These are phyloP conservation scores for Mamestra brassicae DNA, from an alignment of 2,888 invertebrate species.

Conservation along the genomic window DNA sequence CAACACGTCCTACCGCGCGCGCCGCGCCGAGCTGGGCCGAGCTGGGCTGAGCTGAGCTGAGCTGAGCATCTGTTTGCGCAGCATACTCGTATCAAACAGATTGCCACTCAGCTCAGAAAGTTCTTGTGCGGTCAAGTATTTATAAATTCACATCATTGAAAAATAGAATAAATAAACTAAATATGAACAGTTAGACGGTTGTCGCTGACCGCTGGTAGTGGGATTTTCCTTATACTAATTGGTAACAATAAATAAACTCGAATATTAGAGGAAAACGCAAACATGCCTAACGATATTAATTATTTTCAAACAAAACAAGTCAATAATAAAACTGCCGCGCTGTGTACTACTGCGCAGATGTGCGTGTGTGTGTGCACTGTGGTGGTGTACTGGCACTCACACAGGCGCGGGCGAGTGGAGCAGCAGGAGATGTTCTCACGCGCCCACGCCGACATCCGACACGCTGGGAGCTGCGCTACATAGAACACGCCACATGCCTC, in stretches of 20 bases:
- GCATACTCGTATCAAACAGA: no score
- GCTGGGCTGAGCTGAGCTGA: no score
- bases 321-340: slow-evolving; percentile 59
- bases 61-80: not conserved
- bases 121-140: not conserved
- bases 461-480: slow-evolving; percentile 24
- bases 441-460: slow-evolving; percentile 50
- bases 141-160: slow-evolving; percentile 8
- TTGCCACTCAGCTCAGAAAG: not conserved
- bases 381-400: not conserved
- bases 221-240: slow-evolving; percentile 75
- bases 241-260: slow-evolving; percentile 70
- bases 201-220: slow-evolving; percentile 42
- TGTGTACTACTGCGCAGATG: slow-evolving; percentile 27
- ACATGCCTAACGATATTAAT: slow-evolving; percentile 67
- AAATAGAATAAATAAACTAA: slow-evolving; percentile 23
- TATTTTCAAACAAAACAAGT: slow-evolving; percentile 65
- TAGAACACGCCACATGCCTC: not conserved
- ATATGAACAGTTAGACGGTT: slow-evolving; percentile 39
- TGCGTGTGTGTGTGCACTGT: not conserved
- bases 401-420: slow-evolving; percentile 14
- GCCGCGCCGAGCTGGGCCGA: no score
- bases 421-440: slow-evolving; percentile 49
- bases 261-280: slow-evolving; percentile 72
- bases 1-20: no score